phyloP scores from a whole-genome alignment of 2,888 invertebrate genomes.

The Cerastis rubricosa region DNA sequence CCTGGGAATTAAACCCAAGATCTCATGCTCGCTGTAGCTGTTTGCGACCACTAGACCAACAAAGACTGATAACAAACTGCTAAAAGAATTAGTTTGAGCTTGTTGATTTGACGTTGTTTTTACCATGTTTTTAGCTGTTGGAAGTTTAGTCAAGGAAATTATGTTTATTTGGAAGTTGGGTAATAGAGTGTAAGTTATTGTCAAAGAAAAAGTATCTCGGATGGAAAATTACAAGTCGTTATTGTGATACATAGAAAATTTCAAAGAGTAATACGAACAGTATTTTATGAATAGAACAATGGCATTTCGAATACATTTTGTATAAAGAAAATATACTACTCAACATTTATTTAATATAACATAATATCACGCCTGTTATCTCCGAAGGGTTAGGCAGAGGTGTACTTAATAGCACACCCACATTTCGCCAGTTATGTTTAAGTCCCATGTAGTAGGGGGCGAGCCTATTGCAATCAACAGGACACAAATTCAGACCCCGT shows the following conservation, averaged over 20 bases:
- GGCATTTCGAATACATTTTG: not conserved
- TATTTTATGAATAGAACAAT: not conserved
- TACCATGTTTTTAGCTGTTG: not conserved
- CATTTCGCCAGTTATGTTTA: no score
- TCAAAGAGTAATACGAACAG: not conserved
- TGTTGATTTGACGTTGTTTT: constrained; percentile 1
- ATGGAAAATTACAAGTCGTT: not conserved
- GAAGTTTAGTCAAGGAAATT: not conserved
- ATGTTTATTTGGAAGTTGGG: not conserved
- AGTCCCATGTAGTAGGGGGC: no score
- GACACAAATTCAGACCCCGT: no score
- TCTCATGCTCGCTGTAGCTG: not conserved
- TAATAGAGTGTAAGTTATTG: not conserved
- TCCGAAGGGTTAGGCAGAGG: no score
- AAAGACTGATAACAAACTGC: not conserved
- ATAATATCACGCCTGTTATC: no score
- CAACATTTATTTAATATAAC: no score
- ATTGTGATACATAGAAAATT: not conserved
- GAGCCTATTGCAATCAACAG: no score
- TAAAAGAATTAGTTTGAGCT: constrained; percentile 5
- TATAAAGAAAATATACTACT: not conserved
- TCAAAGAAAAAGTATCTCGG: not conserved
- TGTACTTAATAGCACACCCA: no score
- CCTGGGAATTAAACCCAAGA: not conserved
- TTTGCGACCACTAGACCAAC: not conserved